Evolutionary conservation across 2,113 vertebrate species (phyloP), one percentile per base, ranked within the genome.

Genomic region (Lamprologus callipterus): DNA sequence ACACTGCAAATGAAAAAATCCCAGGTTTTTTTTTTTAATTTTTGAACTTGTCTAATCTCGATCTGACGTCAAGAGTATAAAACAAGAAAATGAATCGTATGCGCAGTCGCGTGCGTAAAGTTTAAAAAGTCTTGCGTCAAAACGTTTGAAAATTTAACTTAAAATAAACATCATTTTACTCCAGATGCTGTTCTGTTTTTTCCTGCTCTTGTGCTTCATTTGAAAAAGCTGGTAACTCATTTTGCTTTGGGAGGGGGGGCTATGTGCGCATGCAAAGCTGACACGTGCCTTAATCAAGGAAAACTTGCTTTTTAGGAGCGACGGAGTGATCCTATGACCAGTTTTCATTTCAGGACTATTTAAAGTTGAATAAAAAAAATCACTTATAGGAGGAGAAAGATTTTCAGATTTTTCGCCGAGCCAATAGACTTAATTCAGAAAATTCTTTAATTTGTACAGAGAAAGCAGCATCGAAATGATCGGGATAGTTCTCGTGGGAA

Each of bases 41-140:
- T 65, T 2, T 45, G 13, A 23, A 75, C 2, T 75, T 75, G 14
- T 47, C 40, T 75, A 17, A 47, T 75, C 14, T 47, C 3, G 23
- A 5, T 19, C 40, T 28, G 40, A 75, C 0, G 68, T 26, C 14
- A 26, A 10, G 6, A 45, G 21, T 26, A 45, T 8, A 42, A 19
- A 26, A 28, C 9, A 19, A 28, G 14, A 19, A 17, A 2, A 28
- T 11, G 6, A 4, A 47, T 28, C 70, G 0, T 12, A 3, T 45
- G n/a, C 37, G 21, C 40, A 73, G 5, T 0, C 40, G 6, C 2
- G 14, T 19, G 14, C 40, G 4, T 75, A 75, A 75, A 75, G 14
- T 73, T 3, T 1, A 45, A 16, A 28, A 17, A 17, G 13, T 73
- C 9, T 4, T 47, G 40, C 21, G 0, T 45, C 0, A 28, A 0